Percentiles rank a stretch among this genome's conserved stretches.
phyloP scores from a whole-genome alignment of 2,888 invertebrate genomes.

The Andrena bicolor region DNA sequence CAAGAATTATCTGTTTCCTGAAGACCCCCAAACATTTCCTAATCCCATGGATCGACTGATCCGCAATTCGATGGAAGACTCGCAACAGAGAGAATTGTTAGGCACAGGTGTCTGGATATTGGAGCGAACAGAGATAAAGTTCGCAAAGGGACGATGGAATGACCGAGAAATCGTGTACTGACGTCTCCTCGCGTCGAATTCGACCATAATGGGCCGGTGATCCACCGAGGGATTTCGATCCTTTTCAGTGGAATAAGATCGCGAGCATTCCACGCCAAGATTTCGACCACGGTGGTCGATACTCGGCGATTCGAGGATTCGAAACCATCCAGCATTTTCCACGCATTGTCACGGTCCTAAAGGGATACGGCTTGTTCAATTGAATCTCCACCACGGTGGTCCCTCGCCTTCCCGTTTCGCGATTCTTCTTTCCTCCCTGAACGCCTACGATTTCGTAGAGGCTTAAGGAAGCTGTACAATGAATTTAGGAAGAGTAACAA shows the following conservation, averaged over 20 bases:
- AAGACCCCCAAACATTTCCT: too few species aligned
- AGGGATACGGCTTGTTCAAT: conserved; percentile 44
- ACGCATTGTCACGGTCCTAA: conserved; percentile 48
- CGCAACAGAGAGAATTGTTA: not conserved
- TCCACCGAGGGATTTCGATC: conserved; percentile 48
- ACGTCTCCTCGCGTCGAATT: conserved; percentile 25
- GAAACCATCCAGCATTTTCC: conserved; percentile 25
- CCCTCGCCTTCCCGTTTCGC: conserved; percentile 19
- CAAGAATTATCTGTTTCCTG: too few species aligned
- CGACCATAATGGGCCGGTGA: conserved; percentile 52
- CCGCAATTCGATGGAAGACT: not conserved
- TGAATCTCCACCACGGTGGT: conserved; percentile 60
- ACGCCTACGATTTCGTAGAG: not conserved
- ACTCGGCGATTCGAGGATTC: conserved; percentile 28
- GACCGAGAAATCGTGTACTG: conserved; percentile 48
- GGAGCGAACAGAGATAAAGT: conserved; percentile 7
- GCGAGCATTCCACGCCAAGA: conserved; percentile 43
- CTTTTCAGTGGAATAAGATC: conserved; percentile 47
- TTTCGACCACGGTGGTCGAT: conserved; percentile 36
- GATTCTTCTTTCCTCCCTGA: not conserved
- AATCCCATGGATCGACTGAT: not conserved
- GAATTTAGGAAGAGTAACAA: not conserved
- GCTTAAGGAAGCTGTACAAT: not conserved
- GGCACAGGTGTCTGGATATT: conserved; percentile 35
- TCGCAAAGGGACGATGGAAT: conserved; percentile 40